Evolutionary conservation across 2,888 invertebrate species (phyloP).

Genomic region (Eupithecia vulgata): DNA sequence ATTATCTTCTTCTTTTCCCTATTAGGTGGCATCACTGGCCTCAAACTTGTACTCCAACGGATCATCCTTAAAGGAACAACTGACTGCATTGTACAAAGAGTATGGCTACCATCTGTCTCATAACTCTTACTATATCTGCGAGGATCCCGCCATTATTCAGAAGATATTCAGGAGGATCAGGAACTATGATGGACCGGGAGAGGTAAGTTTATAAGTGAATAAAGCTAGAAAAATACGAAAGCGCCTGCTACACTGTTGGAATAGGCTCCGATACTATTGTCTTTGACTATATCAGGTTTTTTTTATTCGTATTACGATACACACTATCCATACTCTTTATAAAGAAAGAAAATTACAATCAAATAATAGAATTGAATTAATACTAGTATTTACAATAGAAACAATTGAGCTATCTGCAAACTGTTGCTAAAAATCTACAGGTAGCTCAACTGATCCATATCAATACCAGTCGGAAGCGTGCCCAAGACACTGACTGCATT

Average conservation of each 20-base stretch:
- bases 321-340: too few relatives aligned
- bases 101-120: slow-evolving; percentile 95
- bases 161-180: slow-evolving; percentile 92
- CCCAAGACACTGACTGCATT: too few relatives aligned
- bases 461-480: too few relatives aligned
- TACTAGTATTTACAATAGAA: too few relatives aligned
- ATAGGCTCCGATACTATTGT: not conserved
- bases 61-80: slow-evolving; percentile 84
- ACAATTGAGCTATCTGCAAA: too few relatives aligned
- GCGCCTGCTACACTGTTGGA: not conserved
- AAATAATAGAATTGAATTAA: too few relatives aligned
- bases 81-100: slow-evolving; percentile 90
- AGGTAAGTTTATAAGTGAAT: slow-evolving; percentile 80
- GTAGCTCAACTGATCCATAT: too few relatives aligned
- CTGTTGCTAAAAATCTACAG: too few relatives aligned
- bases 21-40: slow-evolving; percentile 72
- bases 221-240: not conserved
- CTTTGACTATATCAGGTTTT: not conserved
- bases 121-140: slow-evolving; percentile 95
- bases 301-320: too few relatives aligned
- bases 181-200: slow-evolving; percentile 86
- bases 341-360: too few relatives aligned
- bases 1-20: not conserved
- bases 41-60: slow-evolving; percentile 85
- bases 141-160: slow-evolving; percentile 87